Evolutionary conservation across 2,797 vertebrate genomes (phyloP).

Genomic region (Pampus argenteus): DNA sequence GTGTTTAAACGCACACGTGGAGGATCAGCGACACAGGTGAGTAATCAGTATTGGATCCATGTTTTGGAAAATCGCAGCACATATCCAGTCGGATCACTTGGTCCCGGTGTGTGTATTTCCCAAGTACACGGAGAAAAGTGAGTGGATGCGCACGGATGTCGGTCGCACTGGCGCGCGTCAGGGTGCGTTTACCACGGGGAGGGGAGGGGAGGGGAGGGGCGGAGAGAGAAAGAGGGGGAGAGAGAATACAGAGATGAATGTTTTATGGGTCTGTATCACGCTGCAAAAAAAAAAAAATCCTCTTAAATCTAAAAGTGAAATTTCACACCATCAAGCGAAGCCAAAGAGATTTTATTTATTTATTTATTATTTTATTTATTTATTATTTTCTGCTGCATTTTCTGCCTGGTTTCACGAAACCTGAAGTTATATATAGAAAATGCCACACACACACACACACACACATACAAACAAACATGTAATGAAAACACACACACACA

Average conservation of each 20-base stretch:
- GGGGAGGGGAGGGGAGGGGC: conserved; percentile 68
- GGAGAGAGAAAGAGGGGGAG: conserved; percentile 40
- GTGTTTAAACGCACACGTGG: conserved; percentile 54
- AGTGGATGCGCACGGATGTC: conserved; percentile 66
- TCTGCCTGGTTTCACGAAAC: conserved; percentile 13
- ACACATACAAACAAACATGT: neutral
- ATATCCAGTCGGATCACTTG: conserved; percentile 72
- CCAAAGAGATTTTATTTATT: neutral
- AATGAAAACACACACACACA: too few relatives aligned
- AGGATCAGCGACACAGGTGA: conserved; percentile 55
- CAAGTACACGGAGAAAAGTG: conserved; percentile 63
- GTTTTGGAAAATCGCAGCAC: conserved; percentile 43
- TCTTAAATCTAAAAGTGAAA: conserved; percentile 28
- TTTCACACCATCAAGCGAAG: conserved; percentile 3
- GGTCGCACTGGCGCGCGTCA: conserved; percentile 72
- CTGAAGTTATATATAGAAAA: conserved; percentile 27
- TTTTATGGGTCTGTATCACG: conserved; percentile 83
- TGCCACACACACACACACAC: too few relatives aligned
- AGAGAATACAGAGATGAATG: conserved; percentile 78
- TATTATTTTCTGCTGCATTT: neutral
- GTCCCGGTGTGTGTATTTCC: conserved; percentile 63
- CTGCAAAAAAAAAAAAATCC: conserved; percentile 49
- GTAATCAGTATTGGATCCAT: conserved; percentile 73
- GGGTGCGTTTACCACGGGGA: conserved; percentile 67
- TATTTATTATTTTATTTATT: neutral